Percentiles rank a stretch among this genome's conserved stretches.
These are phyloP conservation scores for Murina feae DNA, from an alignment of 2,113 vertebrate species.

Conservation along the genomic window DNA sequence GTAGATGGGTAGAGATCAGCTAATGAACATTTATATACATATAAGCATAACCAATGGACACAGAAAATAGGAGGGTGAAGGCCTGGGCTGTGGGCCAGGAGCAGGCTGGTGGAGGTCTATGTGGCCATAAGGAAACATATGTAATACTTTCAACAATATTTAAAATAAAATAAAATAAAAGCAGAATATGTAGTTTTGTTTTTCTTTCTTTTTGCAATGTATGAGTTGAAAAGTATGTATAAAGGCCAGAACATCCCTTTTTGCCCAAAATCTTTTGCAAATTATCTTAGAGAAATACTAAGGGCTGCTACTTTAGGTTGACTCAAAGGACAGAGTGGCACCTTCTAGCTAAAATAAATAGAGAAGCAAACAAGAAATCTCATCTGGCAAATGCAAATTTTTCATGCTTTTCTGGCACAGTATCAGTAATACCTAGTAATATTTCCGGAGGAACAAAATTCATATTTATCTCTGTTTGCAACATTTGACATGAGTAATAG, in stretches of 20 bases:
- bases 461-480: constrained; percentile 9
- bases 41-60: no score
- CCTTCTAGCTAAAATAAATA: background rate
- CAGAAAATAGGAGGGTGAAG: no score
- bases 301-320: background rate
- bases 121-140: no score
- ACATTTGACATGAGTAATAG: background rate
- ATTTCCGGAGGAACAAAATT: background rate
- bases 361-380: background rate
- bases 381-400: background rate
- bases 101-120: no score
- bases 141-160: no score
- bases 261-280: background rate
- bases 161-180: background rate
- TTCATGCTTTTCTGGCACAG: constrained; percentile 2
- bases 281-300: background rate
- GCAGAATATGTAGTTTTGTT: background rate
- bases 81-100: no score
- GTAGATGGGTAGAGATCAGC: no score
- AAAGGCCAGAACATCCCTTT: background rate
- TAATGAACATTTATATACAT: no score
- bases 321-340: background rate
- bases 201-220: background rate
- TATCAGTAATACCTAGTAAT: background rate
- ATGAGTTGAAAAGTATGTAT: background rate